These are phyloP conservation scores for Hirtodrosophila cameraria DNA, from an alignment of 2,888 invertebrate genomes.

Conservation along the genomic window DNA sequence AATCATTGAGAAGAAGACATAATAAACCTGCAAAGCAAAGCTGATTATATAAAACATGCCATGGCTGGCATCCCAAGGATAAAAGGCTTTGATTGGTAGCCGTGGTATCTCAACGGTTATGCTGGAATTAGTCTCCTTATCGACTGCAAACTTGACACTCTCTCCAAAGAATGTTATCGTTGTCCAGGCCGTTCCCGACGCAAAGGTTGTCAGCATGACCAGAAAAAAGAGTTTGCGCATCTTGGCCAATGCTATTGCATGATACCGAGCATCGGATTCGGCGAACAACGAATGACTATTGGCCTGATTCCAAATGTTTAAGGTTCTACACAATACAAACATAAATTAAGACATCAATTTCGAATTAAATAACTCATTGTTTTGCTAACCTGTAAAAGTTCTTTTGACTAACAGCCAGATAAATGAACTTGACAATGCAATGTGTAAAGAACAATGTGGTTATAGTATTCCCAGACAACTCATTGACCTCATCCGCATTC, in stretches of 20 bases:
- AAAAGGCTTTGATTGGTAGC: slow-evolving; percentile 90
- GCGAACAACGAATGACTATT: slow-evolving; percentile 93
- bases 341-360: not conserved
- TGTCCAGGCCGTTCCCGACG: slow-evolving; percentile 89
- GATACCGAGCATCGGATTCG: slow-evolving; percentile 92
- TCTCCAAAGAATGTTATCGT: slow-evolving; percentile 92
- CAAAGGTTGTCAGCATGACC: slow-evolving; percentile 87
- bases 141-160: slow-evolving; percentile 88
- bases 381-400: slow-evolving; percentile 88
- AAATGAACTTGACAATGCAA: slow-evolving; percentile 89
- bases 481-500: slow-evolving; percentile 91
- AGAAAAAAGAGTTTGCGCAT: slow-evolving; percentile 90
- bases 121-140: slow-evolving; percentile 90
- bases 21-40: slow-evolving; percentile 89
- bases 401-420: slow-evolving; percentile 90
- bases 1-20: slow-evolving; percentile 87
- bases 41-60: slow-evolving; percentile 89
- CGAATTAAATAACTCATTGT: not conserved
- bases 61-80: slow-evolving; percentile 90
- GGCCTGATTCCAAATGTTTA: slow-evolving; percentile 93
- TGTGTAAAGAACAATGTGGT: slow-evolving; percentile 93
- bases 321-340: slow-evolving; percentile 85
- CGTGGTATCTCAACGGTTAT: slow-evolving; percentile 89
- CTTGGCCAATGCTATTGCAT: slow-evolving; percentile 89
- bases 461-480: slow-evolving; percentile 90